Evolutionary conservation across 2,113 vertebrate species (phyloP).

Genomic region (Erythrocercus mccallii): DNA sequence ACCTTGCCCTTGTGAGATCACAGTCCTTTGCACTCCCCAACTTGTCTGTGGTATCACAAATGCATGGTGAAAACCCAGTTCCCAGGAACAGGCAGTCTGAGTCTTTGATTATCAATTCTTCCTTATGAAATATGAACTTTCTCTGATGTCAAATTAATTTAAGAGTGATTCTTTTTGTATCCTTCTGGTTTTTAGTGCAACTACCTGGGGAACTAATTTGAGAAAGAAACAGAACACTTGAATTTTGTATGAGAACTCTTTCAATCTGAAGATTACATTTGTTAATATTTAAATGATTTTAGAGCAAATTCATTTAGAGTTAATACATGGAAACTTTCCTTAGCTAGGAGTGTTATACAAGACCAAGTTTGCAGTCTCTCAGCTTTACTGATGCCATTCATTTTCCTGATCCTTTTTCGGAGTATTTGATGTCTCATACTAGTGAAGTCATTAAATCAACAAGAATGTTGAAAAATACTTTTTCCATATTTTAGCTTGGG

Average conservation of each 20-base stretch:
- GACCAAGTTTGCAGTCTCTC: background rate
- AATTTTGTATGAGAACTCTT: slow-evolving; percentile 1
- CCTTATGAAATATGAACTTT: background rate
- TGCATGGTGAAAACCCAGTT: background rate
- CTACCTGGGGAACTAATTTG: slow-evolving; percentile 10
- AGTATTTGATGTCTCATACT: background rate
- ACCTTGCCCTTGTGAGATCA: background rate
- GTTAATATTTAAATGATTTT: background rate
- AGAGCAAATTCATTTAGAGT: background rate
- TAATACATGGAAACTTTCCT: background rate
- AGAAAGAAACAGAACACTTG: background rate
- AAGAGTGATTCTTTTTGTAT: background rate
- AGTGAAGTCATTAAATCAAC: background rate
- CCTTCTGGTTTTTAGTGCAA: background rate
- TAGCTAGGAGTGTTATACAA: background rate
- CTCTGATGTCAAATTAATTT: background rate
- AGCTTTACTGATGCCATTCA: background rate
- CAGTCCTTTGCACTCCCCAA: background rate
- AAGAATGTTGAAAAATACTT: background rate
- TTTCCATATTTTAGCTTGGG: background rate
- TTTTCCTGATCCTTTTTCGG: background rate
- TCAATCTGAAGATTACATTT: background rate
- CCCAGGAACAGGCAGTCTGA: background rate
- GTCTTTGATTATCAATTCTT: background rate
- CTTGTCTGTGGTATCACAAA: background rate